These are phyloP conservation scores for Plebejus argus DNA, from an alignment of 2,888 invertebrate genomes.

Conservation along the genomic window DNA sequence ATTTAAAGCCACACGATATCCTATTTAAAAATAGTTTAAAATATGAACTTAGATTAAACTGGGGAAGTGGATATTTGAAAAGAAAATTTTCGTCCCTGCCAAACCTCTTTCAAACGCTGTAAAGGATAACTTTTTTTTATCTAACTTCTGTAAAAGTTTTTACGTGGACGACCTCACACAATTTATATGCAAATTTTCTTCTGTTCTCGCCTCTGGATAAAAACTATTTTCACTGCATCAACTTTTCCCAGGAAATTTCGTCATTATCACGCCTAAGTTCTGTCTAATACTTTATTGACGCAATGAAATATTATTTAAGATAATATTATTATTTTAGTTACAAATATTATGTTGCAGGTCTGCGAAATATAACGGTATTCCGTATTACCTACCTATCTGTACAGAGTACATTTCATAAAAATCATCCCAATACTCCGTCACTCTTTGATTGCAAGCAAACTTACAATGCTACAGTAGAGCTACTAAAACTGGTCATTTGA, in stretches of 20 bases:
- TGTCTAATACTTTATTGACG: neutral
- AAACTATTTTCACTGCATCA: conserved; percentile 19
- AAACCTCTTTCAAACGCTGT: conserved; percentile 33
- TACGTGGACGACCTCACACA: conserved; percentile 35
- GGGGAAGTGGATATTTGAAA: neutral
- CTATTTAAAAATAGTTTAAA: neutral
- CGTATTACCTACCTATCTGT: too few species aligned
- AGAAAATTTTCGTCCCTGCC: conserved; percentile 22
- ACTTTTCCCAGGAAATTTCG: neutral
- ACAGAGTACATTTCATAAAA: too few species aligned
- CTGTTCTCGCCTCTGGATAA: conserved; percentile 33
- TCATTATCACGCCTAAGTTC: neutral
- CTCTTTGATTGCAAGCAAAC: too few species aligned
- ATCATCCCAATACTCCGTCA: too few species aligned
- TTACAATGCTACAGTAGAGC: too few species aligned
- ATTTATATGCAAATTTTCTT: conserved; percentile 42
- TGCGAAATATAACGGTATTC: too few species aligned
- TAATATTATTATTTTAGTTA: too few species aligned
- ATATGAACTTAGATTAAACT: conserved; percentile 4
- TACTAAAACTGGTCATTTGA: too few species aligned
- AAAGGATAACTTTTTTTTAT: conserved; percentile 37
- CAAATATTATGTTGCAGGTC: too few species aligned
- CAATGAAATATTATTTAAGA: neutral
- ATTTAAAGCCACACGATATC: neutral
- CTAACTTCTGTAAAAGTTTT: conserved; percentile 33